A percentile compares a stretch with the other conserved stretches of the same genome.
Evolutionary conservation across 2,888 invertebrate genomes (phyloP).

Genomic region (Cephonodes hylas): DNA sequence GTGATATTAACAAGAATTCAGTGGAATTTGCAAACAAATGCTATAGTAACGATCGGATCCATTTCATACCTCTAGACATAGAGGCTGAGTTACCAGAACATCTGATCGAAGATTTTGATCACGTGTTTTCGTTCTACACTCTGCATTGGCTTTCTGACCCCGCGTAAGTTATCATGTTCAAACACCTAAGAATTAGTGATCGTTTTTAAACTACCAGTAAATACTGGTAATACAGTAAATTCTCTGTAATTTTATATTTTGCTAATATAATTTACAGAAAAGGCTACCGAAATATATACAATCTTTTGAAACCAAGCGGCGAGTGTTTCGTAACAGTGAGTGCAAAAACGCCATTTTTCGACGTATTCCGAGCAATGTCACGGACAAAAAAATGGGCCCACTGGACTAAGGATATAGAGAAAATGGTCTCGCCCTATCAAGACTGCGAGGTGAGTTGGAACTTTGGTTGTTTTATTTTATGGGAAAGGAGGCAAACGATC

Average conservation of each 20-base stretch:
- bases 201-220: no score
- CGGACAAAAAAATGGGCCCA: background rate
- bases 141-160: slow-evolving; percentile 7
- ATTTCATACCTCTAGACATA: slow-evolving; percentile 7
- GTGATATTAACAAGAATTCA: slow-evolving; percentile 4
- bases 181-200: no score
- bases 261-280: slow-evolving; percentile 5
- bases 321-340: slow-evolving; percentile 6
- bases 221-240: no score
- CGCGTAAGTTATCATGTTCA: slow-evolving; percentile 4
- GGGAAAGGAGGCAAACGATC: no score
- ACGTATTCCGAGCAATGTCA: background rate
- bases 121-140: slow-evolving; percentile 6
- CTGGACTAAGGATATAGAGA: slow-evolving; percentile 3
- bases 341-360: slow-evolving; percentile 3
- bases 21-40: background rate
- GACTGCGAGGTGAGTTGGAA: background rate
- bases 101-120: background rate
- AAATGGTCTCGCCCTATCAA: slow-evolving; percentile 9
- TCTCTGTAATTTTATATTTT: no score
- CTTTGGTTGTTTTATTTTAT: background rate
- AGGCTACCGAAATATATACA: slow-evolving; percentile 10
- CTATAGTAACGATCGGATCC: background rate
- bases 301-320: background rate
- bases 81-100: background rate